These are phyloP conservation scores for Micronycteris hirsuta DNA, from an alignment of 2,113 vertebrate genomes.

Conservation along the genomic window DNA sequence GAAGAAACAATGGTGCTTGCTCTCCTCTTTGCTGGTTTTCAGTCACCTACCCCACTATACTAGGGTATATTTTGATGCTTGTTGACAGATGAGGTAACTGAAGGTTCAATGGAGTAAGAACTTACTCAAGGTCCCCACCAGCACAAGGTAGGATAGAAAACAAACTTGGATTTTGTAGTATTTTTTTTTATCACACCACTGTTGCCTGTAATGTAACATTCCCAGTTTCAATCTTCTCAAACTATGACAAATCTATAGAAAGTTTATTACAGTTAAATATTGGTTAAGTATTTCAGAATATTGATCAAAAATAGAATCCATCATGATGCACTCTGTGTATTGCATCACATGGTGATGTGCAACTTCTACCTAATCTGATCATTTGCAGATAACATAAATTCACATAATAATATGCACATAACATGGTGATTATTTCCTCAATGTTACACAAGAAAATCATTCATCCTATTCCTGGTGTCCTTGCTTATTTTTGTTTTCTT, in stretches of 20 bases:
- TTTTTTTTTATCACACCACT: neutral
- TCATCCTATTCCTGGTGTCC: neutral
- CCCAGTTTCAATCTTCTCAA: neutral
- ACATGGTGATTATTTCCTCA: neutral
- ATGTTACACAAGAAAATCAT: neutral
- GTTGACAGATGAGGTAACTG: neutral
- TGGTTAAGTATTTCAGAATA: slow-evolving; percentile 7
- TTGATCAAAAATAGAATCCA: neutral
- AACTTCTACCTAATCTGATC: neutral
- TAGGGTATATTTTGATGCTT: neutral
- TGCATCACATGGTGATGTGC: neutral
- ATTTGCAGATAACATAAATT: neutral
- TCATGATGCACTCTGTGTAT: neutral
- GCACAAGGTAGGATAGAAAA: rapidly evolving
- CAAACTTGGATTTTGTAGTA: neutral
- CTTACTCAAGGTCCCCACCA: neutral
- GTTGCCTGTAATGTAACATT: neutral
- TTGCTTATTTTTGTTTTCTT: neutral
- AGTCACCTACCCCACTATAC: too few relatives aligned
- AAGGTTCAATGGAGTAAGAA: neutral
- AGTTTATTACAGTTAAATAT: neutral
- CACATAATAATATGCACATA: neutral
- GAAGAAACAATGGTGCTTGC: too few relatives aligned
- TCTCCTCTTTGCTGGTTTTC: too few relatives aligned
- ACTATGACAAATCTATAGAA: neutral